Conservation (phyloP, 2,113 vertebrate genomes). For the Anguilla rostrata region DNA sequence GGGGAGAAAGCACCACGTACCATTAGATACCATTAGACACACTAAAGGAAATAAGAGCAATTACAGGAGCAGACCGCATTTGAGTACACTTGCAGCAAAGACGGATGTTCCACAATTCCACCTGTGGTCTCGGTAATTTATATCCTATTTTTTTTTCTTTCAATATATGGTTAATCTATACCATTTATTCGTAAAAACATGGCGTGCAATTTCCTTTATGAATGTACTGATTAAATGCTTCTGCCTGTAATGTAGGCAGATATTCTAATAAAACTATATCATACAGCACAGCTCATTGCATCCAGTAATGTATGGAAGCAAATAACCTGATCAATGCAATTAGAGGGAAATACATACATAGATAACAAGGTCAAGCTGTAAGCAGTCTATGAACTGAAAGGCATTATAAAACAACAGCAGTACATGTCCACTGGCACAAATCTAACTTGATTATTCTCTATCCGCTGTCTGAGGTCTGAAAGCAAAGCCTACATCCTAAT, state of each 20-base stretch:
- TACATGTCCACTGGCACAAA: background rate
- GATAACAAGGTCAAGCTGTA: background rate
- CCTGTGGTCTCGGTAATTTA: background rate
- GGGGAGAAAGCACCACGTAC: slow-evolving; percentile 48
- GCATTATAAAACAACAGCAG: background rate
- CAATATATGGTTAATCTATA: background rate
- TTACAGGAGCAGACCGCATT: background rate
- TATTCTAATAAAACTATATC: background rate
- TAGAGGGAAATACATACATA: background rate
- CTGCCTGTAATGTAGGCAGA: background rate
- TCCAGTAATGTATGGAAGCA: background rate
- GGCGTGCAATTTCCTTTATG: background rate
- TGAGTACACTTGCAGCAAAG: background rate
- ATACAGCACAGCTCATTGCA: background rate
- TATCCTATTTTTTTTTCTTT: background rate
- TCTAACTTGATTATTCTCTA: background rate
- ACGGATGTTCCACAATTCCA: background rate
- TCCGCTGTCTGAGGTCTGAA: background rate
- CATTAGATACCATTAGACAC: background rate
- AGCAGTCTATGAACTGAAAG: background rate
- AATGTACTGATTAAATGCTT: background rate
- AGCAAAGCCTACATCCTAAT: background rate
- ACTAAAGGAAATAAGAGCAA: background rate
- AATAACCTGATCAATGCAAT: background rate
- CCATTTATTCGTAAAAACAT: background rate